These are phyloP conservation scores for Halictus quadricinctus DNA, from an alignment of 2,888 invertebrate genomes.

Conservation along the genomic window DNA sequence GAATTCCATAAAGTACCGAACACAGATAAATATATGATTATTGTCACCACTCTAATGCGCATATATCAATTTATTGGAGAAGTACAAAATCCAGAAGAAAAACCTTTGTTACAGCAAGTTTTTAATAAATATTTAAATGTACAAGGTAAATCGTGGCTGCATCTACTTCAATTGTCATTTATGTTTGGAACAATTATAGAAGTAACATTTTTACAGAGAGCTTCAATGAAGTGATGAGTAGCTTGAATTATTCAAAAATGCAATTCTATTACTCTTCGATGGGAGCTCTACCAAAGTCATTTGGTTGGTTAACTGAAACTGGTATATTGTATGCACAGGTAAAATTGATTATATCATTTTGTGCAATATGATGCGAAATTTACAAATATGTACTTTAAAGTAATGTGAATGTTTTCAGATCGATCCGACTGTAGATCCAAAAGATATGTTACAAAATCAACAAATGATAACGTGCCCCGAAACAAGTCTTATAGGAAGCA, in stretches of 20 bases:
- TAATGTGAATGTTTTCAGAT: conserved; percentile 70
- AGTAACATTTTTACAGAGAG: conserved; percentile 78
- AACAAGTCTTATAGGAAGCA: conserved; percentile 76
- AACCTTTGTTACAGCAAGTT: conserved; percentile 90
- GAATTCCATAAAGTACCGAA: conserved; percentile 90
- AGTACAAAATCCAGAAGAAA: conserved; percentile 89
- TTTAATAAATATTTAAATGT: conserved; percentile 90
- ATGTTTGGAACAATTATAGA: conserved; percentile 1
- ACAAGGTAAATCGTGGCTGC: conserved; percentile 83
- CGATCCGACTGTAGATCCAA: conserved; percentile 76
- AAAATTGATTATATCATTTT: conserved; percentile 64
- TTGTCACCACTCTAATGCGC: conserved; percentile 92
- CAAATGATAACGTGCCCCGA: conserved; percentile 79
- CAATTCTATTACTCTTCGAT: conserved; percentile 89
- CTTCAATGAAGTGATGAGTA: conserved; percentile 89
- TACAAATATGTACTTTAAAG: conserved; percentile 8
- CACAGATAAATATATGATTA: conserved; percentile 90
- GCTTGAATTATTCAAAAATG: conserved; percentile 90
- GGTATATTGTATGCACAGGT: conserved; percentile 93
- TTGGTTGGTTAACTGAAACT: conserved; percentile 94
- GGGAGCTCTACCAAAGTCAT: conserved; percentile 88
- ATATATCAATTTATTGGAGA: conserved; percentile 94
- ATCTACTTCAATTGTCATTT: conserved; percentile 31
- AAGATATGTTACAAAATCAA: conserved; percentile 79
- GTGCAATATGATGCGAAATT: neutral